phyloP scores from a whole-genome alignment of 2,797 vertebrate species.

The Sebastes cheni region DNA sequence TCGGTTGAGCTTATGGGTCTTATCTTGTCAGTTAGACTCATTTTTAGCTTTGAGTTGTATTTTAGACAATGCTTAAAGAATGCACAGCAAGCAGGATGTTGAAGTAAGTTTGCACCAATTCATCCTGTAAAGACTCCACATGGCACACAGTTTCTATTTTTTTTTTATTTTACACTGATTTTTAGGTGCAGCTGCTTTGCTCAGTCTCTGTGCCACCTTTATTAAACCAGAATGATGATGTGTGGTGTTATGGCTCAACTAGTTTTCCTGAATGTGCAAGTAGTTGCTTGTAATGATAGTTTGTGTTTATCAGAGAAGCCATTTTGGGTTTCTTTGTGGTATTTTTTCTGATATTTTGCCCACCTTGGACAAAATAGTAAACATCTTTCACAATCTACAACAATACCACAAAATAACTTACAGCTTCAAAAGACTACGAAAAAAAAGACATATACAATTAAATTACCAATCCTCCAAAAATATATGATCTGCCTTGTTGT shows the following conservation, averaged over 20 bases:
- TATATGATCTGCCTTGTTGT: background rate
- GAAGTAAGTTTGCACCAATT: accelerated
- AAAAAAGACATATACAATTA: background rate
- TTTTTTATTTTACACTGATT: background rate
- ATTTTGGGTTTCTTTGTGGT: background rate
- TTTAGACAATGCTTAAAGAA: background rate
- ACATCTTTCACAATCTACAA: background rate
- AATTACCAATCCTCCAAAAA: background rate
- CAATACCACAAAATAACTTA: background rate
- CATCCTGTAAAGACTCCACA: background rate
- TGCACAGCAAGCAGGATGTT: background rate
- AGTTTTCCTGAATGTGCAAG: background rate
- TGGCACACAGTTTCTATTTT: background rate
- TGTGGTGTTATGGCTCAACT: no score
- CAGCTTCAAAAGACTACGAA: background rate
- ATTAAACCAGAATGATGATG: background rate
- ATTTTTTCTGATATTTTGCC: background rate
- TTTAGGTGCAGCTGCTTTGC: background rate
- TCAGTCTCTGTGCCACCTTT: background rate
- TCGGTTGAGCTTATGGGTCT: background rate
- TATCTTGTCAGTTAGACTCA: background rate
- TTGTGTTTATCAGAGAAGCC: background rate
- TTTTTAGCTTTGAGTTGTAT: background rate
- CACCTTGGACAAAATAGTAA: background rate
- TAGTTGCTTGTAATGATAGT: background rate